Base-by-base conservation (phyloP, 2,888 invertebrate species). In the Microctonus brassicae region DNA sequence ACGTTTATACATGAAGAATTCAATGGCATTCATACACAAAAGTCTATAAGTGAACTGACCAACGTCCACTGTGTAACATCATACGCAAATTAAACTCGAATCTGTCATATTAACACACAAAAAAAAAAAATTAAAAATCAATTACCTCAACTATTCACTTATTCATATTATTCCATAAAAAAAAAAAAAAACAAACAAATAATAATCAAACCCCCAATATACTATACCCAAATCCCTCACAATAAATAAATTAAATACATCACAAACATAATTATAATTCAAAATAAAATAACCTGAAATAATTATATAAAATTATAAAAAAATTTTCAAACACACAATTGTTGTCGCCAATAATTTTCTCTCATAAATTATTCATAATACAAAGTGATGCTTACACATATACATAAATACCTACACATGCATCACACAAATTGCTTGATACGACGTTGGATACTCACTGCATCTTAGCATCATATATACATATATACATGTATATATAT, bases 1-100 rank as follows among this genome's bases (percentile, higher is more conserved):
- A 78, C 81, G 80, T 77, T 75, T 67, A 61, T 47, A 26, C 26
- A 26, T 33, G 6, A 4, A 26, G 20, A 58, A 58, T 58, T 58
- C 58, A 34, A 33, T 58, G 1, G 58, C 17, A 34, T 58, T 5
- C 34, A 3, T 55, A 26, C 26, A 26, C 0, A 20, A 24, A 9
- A 10, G n/a, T 57, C 7, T 10, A 6, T 9, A 20, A 17, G 34
- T 33, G 10, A 34, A 58, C 3, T 22, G 13, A 42, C 42, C 42
- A 42, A 42, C 42, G 11, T 2, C 11, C 3, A 13, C 10, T 13
- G 3, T 11, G 10, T n/a, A 42, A 42, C 11, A 6, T 3, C 42
- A 42, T 11, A 11, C 11, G 10, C 11, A 13, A 3, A 42, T 42
- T n/a, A n/a, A n/a, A n/a, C n/a, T n/a, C n/a, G n/a, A n/a, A n/a